Base-by-base conservation (phyloP, 2,113 vertebrate species). In the Maylandia zebra region DNA sequence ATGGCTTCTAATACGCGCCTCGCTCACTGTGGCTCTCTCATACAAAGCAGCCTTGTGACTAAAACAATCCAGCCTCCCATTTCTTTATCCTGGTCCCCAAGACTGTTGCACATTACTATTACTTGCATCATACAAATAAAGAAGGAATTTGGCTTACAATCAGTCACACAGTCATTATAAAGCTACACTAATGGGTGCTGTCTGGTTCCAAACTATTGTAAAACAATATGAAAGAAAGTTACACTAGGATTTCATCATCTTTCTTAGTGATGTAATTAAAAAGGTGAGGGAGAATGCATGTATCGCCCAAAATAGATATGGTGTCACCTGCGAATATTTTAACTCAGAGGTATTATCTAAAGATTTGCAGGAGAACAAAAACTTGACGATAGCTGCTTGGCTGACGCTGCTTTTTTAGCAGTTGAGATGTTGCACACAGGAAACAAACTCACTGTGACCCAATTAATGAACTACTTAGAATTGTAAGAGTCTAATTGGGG, bases 121-220 rank as follows among this genome's bases (percentile, higher is more conserved):
- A 95, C 96, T 97, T 97, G 96, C 96, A 96, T 97, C 96, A 97
- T 96, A 92, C 92, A 90, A 91, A 90, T 90, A 91, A 91, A 92
- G 87, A 88, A 86, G 81, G 85, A 93, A 93, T 95, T 95, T 94
- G 94, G 94, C 93, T 95, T 94, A 90, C 90, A 95, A 96, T 96
- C 95, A 96, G 94, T 96, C 95, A 94, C 89, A 93, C 89, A 92
- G 90, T 93, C 91, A 87, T 93, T 94, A 93, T 91, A 92, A 93
- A 94, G 93, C 89, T 82, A 76, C 90, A 87, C 93, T 94, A 96
- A 94, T 93, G 93, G 91, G 80, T 90, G 92, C 92, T 88, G 93
- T 90, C 93, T 95, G 94, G 90, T 93, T 93, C 87, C 92, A 87
- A 93, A 96, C 93, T 93, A 93, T 80, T 92, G 89, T 91, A 92